Conservation (phyloP, 2,888 invertebrate species). For the Trichogramma dendrolimi region DNA sequence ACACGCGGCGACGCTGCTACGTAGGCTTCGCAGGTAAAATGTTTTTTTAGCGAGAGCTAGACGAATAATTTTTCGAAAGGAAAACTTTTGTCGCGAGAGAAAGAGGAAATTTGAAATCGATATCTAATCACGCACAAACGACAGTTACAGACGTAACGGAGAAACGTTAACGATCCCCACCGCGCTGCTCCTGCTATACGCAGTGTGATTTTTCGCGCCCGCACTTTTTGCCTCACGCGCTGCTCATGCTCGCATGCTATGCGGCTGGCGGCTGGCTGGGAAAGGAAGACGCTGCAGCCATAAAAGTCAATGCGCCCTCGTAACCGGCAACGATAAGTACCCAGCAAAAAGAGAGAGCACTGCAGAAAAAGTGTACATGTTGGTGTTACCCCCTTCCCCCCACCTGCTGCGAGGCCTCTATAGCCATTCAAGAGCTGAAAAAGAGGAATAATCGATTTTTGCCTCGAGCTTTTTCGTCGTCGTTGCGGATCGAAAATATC, state of each 20-base stretch:
- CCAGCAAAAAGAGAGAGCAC: conserved; percentile 20
- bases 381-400: conserved; percentile 5
- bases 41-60: too few species aligned
- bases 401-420: too few species aligned
- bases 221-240: too few species aligned
- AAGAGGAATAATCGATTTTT: conserved; percentile 14
- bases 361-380: conserved; percentile 5
- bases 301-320: conserved; percentile 51
- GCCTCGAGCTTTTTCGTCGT: background rate
- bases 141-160: too few species aligned
- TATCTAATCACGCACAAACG: too few species aligned
- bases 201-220: too few species aligned
- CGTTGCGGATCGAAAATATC: conserved; percentile 9
- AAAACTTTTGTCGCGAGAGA: background rate
- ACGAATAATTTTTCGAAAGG: too few species aligned
- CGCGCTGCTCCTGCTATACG: too few species aligned
- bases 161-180: too few species aligned
- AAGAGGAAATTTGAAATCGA: background rate
- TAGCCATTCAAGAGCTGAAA: background rate
- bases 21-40: too few species aligned
- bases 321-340: conserved; percentile 52
- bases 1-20: too few species aligned
- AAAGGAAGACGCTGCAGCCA: conserved; percentile 40
- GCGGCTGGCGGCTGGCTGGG: conserved; percentile 37
- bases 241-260: conserved; percentile 2